These are phyloP conservation scores for Potamilus streckersoni DNA, from an alignment of 1,140 invertebrate species.

Conservation along the genomic window DNA sequence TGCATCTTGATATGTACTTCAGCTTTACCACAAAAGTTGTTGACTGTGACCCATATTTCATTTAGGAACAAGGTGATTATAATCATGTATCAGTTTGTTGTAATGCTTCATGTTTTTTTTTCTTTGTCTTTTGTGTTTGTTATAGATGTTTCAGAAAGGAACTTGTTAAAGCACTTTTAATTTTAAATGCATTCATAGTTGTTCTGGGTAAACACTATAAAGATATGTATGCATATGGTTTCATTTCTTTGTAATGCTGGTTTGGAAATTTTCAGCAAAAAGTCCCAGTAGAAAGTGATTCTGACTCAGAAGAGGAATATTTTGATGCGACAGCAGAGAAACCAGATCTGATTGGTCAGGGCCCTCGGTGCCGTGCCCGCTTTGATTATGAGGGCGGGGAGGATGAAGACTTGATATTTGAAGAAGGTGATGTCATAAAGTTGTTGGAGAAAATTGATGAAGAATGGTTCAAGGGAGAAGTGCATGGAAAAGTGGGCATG, in stretches of 20 bases:
- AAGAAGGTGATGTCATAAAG: slow-evolving; percentile 78
- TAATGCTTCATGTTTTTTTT: too few species aligned
- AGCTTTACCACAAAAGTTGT: too few species aligned
- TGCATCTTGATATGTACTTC: too few species aligned
- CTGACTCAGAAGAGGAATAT: slow-evolving; percentile 20
- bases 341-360: slow-evolving; percentile 37
- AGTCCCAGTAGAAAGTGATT: slow-evolving; percentile 2
- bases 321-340: slow-evolving; percentile 29
- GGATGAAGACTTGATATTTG: slow-evolving; percentile 71
- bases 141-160: not conserved
- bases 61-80: too few species aligned
- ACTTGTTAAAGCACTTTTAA: not conserved
- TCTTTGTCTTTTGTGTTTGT: too few species aligned
- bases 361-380: slow-evolving; percentile 65
- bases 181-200: not conserved
- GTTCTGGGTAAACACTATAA: not conserved
- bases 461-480: slow-evolving; percentile 86
- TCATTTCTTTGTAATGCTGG: not conserved
- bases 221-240: not conserved
- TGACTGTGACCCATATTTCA: too few species aligned
- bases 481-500: slow-evolving; percentile 77
- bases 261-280: not conserved
- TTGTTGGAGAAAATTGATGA: slow-evolving; percentile 79
- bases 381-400: slow-evolving; percentile 77
- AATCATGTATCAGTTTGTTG: too few species aligned